Base-by-base conservation (phyloP, 1,140 invertebrate species). In the silkworm (Bombyx mori) region DNA sequence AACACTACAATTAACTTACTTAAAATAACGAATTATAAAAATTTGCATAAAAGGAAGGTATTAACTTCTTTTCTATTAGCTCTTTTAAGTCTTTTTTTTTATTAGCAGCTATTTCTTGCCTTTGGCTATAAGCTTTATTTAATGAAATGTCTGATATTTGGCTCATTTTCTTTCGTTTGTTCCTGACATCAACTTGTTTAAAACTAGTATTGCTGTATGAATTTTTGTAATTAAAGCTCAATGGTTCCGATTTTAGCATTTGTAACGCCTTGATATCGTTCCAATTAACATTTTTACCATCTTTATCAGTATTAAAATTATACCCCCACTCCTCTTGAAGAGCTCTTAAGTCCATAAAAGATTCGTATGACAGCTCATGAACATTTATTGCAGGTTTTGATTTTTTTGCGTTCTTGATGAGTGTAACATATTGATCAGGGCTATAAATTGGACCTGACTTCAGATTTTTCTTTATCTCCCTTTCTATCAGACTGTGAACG, bases 201-300 rank as follows among this genome's bases (percentile, higher is more conserved):
- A 53, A 69, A 44, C 57, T 42, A 8, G 26, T 47, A 47, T 69
- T 57, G 48, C 55, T 56, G 46, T 69, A 69, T 9, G 63, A 69
- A 8, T 56, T 57, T 56, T 69, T 65, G 22, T 46, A 9, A 46
- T 48, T 65, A 61, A 71, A 63, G 9, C 47, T n/a, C 51, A 58
- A 57, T 42, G 60, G 56, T 12, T 54, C 44, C 18, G 52, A 48
- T 59, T 61, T 63, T 8, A 6, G 47, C 8, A 69, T 44, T 57
- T 57, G 65, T 42, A 71, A 44, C 42, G 71, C 52, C 61, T 73
- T 70, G 35, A 73, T 57, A n/a, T 73, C 61, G 52, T 64, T 73
- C 63, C 61, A 71, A 44, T 22, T 50, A 42, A 74, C 56, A 58
- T 49, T 64, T 51, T 61, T 54, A 18, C 54, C 48, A 42, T 66